Conservation (phyloP, 2,797 vertebrate genomes). For the Cottoperca gobio region DNA sequence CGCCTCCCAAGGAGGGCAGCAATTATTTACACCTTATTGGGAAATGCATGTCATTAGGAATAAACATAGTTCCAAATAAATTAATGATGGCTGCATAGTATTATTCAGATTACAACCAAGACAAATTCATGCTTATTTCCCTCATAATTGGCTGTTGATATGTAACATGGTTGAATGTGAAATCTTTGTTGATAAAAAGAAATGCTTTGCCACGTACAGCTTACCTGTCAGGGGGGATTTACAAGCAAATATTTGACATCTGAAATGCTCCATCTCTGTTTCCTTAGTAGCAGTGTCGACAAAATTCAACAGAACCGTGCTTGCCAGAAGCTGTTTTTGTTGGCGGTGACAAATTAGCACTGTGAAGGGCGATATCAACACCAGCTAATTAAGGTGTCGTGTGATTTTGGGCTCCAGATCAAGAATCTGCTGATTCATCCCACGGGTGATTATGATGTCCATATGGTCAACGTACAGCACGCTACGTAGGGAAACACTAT, state of each 20-base stretch:
- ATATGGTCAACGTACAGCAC: constrained; percentile 87
- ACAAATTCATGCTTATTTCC: constrained; percentile 44
- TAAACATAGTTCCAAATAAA: constrained; percentile 63
- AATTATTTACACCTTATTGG: constrained; percentile 77
- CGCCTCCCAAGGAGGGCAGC: constrained; percentile 67
- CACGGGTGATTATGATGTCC: constrained; percentile 87
- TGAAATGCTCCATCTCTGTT: constrained; percentile 50
- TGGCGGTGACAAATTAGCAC: constrained; percentile 72
- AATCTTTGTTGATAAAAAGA: constrained; percentile 21
- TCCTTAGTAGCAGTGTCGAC: constrained; percentile 43
- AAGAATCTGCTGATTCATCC: constrained; percentile 86
- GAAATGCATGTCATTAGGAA: constrained; percentile 44
- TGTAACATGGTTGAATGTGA: constrained; percentile 36
- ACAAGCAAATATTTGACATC: constrained; percentile 36
- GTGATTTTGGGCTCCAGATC: constrained; percentile 87
- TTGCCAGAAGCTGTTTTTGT: constrained; percentile 73
- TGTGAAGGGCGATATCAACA: constrained; percentile 79
- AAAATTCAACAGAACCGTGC: constrained; percentile 43
- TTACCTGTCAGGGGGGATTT: constrained; percentile 15
- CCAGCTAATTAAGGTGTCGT: constrained; percentile 87
- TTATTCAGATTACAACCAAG: constrained; percentile 39
- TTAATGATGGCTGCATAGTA: constrained; percentile 47
- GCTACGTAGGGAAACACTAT: constrained; percentile 84
- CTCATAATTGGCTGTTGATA: constrained; percentile 41
- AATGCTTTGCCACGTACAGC: constrained; percentile 2